phyloP scores from a whole-genome alignment of 2,888 invertebrate genomes.

The Acanthococcus lagerstroemiae region DNA sequence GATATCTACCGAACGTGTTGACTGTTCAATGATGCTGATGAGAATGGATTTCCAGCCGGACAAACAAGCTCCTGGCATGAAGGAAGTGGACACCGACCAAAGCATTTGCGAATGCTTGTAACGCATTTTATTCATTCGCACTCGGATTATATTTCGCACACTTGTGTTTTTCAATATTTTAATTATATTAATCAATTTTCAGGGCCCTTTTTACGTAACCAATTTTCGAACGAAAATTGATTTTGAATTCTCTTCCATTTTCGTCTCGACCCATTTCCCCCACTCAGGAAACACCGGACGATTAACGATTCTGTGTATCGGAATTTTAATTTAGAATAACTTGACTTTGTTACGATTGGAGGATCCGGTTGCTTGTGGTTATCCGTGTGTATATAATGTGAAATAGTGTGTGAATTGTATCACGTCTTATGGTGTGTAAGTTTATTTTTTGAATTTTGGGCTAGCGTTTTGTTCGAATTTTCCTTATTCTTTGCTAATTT shows the following conservation, averaged over 20 bases:
- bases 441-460: not conserved
- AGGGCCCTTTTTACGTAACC: not conserved
- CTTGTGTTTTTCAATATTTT: not conserved
- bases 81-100: too few relatives aligned
- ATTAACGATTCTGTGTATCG: not conserved
- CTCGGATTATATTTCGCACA: not conserved
- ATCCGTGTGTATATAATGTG: not conserved
- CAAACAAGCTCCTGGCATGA: too few relatives aligned
- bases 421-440: not conserved
- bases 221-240: not conserved
- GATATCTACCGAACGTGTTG: too few relatives aligned
- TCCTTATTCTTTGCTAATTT: not conserved
- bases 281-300: too few relatives aligned
- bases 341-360: not conserved
- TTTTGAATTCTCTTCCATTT: not conserved
- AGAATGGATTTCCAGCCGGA: too few relatives aligned
- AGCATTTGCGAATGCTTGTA: too few relatives aligned
- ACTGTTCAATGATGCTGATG: too few relatives aligned
- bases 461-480: not conserved
- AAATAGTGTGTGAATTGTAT: not conserved
- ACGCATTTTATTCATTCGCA: not conserved
- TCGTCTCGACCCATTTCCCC: not conserved
- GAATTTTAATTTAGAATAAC: conserved; percentile 11
- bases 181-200: not conserved
- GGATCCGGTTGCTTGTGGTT: not conserved